A percentile compares a stretch with the other conserved stretches of the same genome.
These are phyloP conservation scores for Masnerella sp. DNA, from an alignment of 2,888 invertebrate species.

Conservation along the genomic window DNA sequence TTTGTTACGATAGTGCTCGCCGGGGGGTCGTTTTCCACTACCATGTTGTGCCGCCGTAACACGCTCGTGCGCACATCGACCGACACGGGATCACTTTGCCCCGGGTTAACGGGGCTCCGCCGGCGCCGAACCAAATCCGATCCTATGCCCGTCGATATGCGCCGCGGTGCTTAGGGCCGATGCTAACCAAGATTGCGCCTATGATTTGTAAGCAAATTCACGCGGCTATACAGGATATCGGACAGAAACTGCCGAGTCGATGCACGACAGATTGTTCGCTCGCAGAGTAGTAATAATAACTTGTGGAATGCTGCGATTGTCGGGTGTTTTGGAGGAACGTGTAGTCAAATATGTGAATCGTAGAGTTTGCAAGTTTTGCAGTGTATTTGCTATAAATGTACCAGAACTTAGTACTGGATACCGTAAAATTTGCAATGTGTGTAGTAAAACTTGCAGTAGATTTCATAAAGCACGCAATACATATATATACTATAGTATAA, in stretches of 20 bases:
- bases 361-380: too few relatives aligned
- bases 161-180: conserved; percentile 22
- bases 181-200: conserved; percentile 15
- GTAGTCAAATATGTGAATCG: too few relatives aligned
- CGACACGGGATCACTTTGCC: conserved; percentile 38
- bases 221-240: background rate
- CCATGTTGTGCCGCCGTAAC: conserved; percentile 60
- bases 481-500: too few relatives aligned
- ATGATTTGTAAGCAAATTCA: conserved; percentile 16
- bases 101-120: conserved; percentile 56
- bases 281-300: too few relatives aligned
- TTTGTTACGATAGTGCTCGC: conserved; percentile 77
- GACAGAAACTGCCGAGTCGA: background rate
- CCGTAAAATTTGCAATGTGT: too few relatives aligned
- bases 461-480: too few relatives aligned
- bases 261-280: background rate
- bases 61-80: conserved; percentile 36
- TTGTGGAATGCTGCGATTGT: too few relatives aligned
- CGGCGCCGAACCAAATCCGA: conserved; percentile 44
- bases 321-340: too few relatives aligned
- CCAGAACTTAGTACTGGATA: too few relatives aligned
- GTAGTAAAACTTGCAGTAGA: too few relatives aligned
- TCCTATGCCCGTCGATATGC: conserved; percentile 45
- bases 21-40: conserved; percentile 73
- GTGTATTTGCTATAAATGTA: too few relatives aligned